These are phyloP conservation scores for Aleiodes alternator DNA, from an alignment of 2,888 invertebrate genomes.

Conservation along the genomic window DNA sequence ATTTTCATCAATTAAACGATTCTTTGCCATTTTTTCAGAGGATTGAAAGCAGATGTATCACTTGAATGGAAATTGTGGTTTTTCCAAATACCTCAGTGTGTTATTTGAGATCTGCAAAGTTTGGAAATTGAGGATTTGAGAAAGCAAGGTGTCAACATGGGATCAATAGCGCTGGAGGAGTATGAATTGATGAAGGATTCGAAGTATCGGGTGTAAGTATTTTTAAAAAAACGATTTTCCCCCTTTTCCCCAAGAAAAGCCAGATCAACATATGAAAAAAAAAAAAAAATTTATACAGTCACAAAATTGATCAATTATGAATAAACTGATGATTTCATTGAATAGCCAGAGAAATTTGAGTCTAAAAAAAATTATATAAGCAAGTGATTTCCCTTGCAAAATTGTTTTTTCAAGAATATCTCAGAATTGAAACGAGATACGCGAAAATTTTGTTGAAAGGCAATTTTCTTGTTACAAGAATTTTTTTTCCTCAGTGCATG, in stretches of 20 bases:
- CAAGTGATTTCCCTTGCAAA: too few relatives aligned
- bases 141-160: slow-evolving; percentile 67
- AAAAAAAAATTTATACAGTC: too few relatives aligned
- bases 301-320: not conserved
- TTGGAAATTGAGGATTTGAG: slow-evolving; percentile 64
- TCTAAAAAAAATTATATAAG: not conserved
- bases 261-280: too few relatives aligned
- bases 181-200: slow-evolving; percentile 88
- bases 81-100: not conserved
- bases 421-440: too few relatives aligned
- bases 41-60: slow-evolving; percentile 8
- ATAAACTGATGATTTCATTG: slow-evolving; percentile 25
- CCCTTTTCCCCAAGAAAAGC: too few relatives aligned
- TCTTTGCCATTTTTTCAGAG: not conserved
- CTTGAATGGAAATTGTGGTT: slow-evolving; percentile 17
- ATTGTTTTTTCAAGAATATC: too few relatives aligned
- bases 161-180: slow-evolving; percentile 82
- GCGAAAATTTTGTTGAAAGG: too few relatives aligned
- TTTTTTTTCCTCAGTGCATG: too few relatives aligned
- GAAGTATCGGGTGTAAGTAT: slow-evolving; percentile 84
- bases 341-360: not conserved
- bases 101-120: slow-evolving; percentile 16
- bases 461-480: too few relatives aligned
- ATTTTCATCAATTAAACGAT: not conserved
- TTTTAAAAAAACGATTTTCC: too few relatives aligned